Base-by-base conservation (phyloP, 2,797 vertebrate genomes). In the Gallirallus australis region DNA sequence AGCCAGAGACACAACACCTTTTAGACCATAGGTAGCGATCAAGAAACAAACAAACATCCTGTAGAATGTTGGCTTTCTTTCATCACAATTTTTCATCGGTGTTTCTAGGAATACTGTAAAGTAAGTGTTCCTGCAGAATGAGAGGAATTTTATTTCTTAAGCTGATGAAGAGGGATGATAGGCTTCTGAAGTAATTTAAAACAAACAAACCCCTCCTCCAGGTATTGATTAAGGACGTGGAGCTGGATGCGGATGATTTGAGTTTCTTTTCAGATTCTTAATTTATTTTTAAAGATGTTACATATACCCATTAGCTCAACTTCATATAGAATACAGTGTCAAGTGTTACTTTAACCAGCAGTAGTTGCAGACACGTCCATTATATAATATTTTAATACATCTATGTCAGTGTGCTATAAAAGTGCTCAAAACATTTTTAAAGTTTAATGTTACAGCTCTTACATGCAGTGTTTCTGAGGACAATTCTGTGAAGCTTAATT, bases 121-220 rank as follows among this genome's bases (percentile, higher is more conserved):
- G 63, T 57, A 33, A 39, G 7, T 54, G 6, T 42, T 37, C 19
- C 64, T 57, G 19, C 3, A 23, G n/a, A 66, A 40, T 37, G 23
- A 56, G 60, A 82, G 8, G 14, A 68, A 18, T 19, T 45, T 52
- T 54, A 27, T 61, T 25, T 12, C 40, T 60, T 33, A 50, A 18
- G 12, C 21, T 50, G 19, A 15, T 31, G 20, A 45, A 35, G 47
- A 71, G 5, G 20, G 14, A 5, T 60, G 37, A 82, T 57, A 57
- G 83, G 13, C 24, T 35, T 76, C 39, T 68, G 59, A 59, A 84
- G 35, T 52, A 19, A 57, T 59, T 75, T 53, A 15, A 45, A 70
- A 20, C 3, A 27, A 35, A 15, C 40, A 54, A 76, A 33, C 14
- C 39, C 0, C 11, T 1, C 5, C 4, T 39, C 7, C 66, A 23